Evolutionary conservation across 2,888 invertebrate species (phyloP).

Genomic region (Strigamia crassipes): DNA sequence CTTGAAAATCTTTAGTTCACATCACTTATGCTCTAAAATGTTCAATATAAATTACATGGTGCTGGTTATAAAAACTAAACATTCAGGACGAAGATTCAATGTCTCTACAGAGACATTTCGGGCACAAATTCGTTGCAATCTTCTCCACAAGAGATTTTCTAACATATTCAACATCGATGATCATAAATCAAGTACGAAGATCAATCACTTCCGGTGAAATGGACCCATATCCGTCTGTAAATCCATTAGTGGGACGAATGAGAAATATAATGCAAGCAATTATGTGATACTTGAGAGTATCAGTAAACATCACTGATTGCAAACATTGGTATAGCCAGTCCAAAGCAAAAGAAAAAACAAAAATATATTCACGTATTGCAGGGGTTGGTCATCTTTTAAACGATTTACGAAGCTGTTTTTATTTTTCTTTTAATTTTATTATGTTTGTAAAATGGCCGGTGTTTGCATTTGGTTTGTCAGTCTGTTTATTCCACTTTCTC

Average conservation of each 20-base stretch:
- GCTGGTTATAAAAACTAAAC: no score
- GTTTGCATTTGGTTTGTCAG: constrained; percentile 2
- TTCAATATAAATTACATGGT: no score
- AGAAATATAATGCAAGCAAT: constrained; percentile 4
- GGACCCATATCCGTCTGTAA: background rate
- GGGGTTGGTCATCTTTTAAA: background rate
- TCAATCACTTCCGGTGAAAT: constrained; percentile 1
- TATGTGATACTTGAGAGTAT: background rate
- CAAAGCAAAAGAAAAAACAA: background rate
- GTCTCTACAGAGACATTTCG: no score
- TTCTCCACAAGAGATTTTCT: background rate
- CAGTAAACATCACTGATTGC: background rate
- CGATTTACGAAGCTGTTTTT: background rate
- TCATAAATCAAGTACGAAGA: background rate
- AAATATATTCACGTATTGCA: background rate
- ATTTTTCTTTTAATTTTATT: background rate
- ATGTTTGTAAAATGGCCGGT: background rate
- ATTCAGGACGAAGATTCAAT: no score
- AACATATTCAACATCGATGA: background rate
- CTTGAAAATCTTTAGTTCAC: no score
- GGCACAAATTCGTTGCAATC: no score
- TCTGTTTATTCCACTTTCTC: constrained; percentile 10
- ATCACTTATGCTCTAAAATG: no score
- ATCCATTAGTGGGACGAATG: background rate
- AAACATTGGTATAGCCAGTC: background rate